Base-by-base conservation (phyloP, 2,888 invertebrate species). In the Erebia epiphron region DNA sequence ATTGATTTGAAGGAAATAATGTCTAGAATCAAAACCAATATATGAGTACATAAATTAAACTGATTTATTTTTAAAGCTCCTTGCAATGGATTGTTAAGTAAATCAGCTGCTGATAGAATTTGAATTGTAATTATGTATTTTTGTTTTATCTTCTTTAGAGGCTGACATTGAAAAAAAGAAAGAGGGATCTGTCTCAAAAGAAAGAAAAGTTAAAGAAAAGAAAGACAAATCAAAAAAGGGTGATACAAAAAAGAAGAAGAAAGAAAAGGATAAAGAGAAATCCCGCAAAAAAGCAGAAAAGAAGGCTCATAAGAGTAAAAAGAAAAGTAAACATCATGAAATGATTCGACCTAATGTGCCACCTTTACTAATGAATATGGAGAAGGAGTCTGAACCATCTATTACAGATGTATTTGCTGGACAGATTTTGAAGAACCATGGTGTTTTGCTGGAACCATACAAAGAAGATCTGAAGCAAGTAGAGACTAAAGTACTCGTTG, bases 391-490 rank as follows among this genome's bases (percentile, higher is more conserved):
- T 4, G 92, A 94, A 68, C 92, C 93, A 3, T 95, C 95, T 13
- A 95, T 95, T 50, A 95, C 95, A 1, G 95, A 95, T 83, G 94
- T 95, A 0, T 95, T 95, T 82, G 95, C 95, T 10, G 95, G 94
- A n/a, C 95, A 95, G 76, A 92, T 95, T 65, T 83, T 95, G 26
- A 94, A 94, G 73, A 91, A 91, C 73, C 93, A 93, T 81, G 93
- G 93, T 0, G 87, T 92, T 21, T 83, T 80, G 16, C 67, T 90
- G 54, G 90, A 90, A 9, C 75, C 78, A 18, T 77, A 79, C 50
- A 86, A 81, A 79, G 87, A 81, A 68, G 85, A 88, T 49, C 80
- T 80, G 52, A 84, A 83, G 14, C 80, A 83, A 18, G 75, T 78
- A 14, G 87, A 91, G 65, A 79, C 77, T 26, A 87, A 91, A 77